Base-by-base conservation (phyloP, 2,888 invertebrate genomes). In the Homarus gammarus region DNA sequence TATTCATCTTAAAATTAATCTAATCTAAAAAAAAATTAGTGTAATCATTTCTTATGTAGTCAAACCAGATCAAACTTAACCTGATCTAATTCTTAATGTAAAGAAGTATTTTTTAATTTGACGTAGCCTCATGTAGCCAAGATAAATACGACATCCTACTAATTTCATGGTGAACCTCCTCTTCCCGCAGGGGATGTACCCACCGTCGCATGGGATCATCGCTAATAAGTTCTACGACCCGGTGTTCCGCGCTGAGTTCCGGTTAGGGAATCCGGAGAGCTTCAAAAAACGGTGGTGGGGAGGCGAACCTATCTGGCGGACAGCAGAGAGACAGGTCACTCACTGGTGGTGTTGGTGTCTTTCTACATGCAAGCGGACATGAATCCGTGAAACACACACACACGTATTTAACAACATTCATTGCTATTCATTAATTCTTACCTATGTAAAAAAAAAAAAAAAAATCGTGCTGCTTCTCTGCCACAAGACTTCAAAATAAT, bases 301-400 rank as follows among this genome's bases (percentile, higher is more conserved):
- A 75, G 87, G 87, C 10, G 93, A 93, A 85, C 93, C 93, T 40
- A 91, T 93, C 82, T 92, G 92, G 92, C 83, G 79, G 33, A 92
- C 92, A 6, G 91, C 82, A 1, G 90, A 91, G 78, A 87, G 64
- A 15, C 91, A 92, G 92, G 92, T 91, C 72, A 2, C n/a, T n/a
- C n/a, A n/a, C n/a, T 31, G 81, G 77, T 77, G 49, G 51, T 44
- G 27, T 6, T 49, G 44, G 12, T 49, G 12, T 44, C n/a, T n/a
- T n/a, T n/a, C n/a, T n/a, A n/a, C n/a, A n/a, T n/a, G n/a, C n/a
- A n/a, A n/a, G n/a, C n/a, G n/a, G n/a, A n/a, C n/a, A n/a, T n/a
- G n/a, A n/a, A n/a, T n/a, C n/a, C n/a, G n/a, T n/a, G n/a, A 68
- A 12, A 6, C 68, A 68, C 68, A 6, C n/a, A 70, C 12, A 70